Evolutionary conservation across 2,888 invertebrate species (phyloP), one percentile per base, ranked within the genome.

Genomic region (Andrena haemorrhoa): DNA sequence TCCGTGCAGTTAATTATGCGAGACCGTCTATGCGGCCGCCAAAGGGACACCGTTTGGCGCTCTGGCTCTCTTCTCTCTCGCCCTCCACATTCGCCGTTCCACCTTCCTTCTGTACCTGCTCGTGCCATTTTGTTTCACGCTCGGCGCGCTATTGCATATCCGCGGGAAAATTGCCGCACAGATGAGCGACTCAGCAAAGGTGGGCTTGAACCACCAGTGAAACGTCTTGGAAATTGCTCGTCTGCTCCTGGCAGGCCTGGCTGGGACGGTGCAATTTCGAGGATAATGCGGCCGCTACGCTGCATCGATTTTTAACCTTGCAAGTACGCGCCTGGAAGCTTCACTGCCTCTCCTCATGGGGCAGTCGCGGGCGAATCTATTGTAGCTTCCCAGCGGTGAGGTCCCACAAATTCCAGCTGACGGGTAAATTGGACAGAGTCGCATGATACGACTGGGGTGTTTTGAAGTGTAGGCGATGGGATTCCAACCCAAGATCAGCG

Each of bases 1-100:
- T 91, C 85, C 86, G 41, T 70, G 65, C 76, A 77, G 88, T 88
- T 92, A 92, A 93, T 93, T 92, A 92, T 91, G 91, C 90, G 91
- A 90, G 90, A 89, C 75, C 87, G 84, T 58, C 35, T 41, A 58
- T 86, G 83, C 84, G 74, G 71, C 80, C 81, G 68, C 79, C 80
- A 86, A 88, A 87, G 85, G 82, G 89, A 89, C 90, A 90, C 85
- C 79, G 86, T 79, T 73, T 73, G 49, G 35, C 60, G 73, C 29
- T 56, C 65, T 56, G 51, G 26, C 31, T 56, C 58, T 31, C 41
- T 49, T 29, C 31, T 12, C 16, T 56, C 35, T 2, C 10, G 4
- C 26, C 33, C 23, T 33, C n/a, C 5, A 56, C 56, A 35, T 7
- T 26, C 23, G 29, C 35, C 33, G 31, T 2, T 23, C 23, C n/a